Evolutionary conservation across 2,888 invertebrate species (phyloP).

Genomic region (Acanthacorydalis orientalis): DNA sequence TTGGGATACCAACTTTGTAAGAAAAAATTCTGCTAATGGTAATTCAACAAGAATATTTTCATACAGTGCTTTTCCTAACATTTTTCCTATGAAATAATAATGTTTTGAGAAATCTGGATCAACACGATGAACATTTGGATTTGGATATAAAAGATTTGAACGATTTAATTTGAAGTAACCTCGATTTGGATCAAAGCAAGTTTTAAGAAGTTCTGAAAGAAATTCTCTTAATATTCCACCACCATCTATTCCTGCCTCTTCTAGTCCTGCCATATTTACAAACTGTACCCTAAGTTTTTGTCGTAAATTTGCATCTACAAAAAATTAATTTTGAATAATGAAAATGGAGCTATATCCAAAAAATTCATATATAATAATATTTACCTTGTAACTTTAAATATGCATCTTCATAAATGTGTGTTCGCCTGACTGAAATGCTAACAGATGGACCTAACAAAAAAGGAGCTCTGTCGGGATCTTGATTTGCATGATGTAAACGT

Average conservation of each 20-base stretch:
- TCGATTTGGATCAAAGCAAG: conserved; percentile 90
- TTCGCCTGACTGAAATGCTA: conserved; percentile 57
- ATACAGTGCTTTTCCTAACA: conserved; percentile 91
- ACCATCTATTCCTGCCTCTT: conserved; percentile 95
- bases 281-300: conserved; percentile 76
- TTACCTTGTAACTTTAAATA: conserved; percentile 22
- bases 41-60: conserved; percentile 89
- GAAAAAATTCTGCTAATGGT: conserved; percentile 90
- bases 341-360: neutral
- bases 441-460: conserved; percentile 18
- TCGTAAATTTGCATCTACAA: conserved; percentile 67
- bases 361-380: too few species aligned
- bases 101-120: conserved; percentile 76
- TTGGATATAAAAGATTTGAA: conserved; percentile 90
- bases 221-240: conserved; percentile 95
- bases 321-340: conserved; percentile 1
- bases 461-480: conserved; percentile 13
- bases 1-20: conserved; percentile 72
- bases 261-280: conserved; percentile 76
- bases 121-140: conserved; percentile 79
- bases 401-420: conserved; percentile 96
- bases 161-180: conserved; percentile 81
- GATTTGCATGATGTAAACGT: conserved; percentile 20
- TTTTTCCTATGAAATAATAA: conserved; percentile 86
- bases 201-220: conserved; percentile 80